phyloP scores from a whole-genome alignment of 1,140 invertebrate genomes.

The Trichogramma pretiosum region DNA sequence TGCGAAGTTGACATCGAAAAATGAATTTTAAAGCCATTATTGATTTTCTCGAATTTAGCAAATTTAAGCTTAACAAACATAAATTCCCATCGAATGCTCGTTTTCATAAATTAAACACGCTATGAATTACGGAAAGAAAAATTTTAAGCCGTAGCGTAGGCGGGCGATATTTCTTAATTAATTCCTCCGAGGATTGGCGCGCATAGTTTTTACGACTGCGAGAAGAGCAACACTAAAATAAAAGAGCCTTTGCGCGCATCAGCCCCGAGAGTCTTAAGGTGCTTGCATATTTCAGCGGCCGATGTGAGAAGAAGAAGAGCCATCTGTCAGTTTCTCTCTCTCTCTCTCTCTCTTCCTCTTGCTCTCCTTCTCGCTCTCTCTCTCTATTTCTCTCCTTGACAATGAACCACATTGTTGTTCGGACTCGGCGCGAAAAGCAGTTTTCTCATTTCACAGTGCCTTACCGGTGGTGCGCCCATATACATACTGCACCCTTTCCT shows the following conservation, averaged over 20 bases:
- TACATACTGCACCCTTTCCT: too few species aligned
- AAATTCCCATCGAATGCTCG: too few species aligned
- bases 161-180: constrained; percentile 15
- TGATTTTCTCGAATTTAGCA: too few species aligned
- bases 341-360: background rate
- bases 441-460: constrained; percentile 8
- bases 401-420: constrained; percentile 35
- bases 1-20: too few species aligned
- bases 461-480: too few species aligned
- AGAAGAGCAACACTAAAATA: constrained; percentile 5
- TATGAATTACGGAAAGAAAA: background rate
- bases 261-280: constrained; percentile 25
- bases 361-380: constrained; percentile 8
- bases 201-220: constrained; percentile 5
- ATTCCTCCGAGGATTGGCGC: background rate
- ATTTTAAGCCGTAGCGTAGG: background rate
- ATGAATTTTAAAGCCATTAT: too few species aligned
- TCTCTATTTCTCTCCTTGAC: constrained; percentile 22
- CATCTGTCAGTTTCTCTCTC: constrained; percentile 11
- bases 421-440: constrained; percentile 21
- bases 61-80: too few species aligned
- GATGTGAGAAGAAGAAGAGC: too few species aligned
- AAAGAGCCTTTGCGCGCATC: constrained; percentile 11
- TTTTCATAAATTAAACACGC: too few species aligned
- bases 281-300: constrained; percentile 35